These are phyloP conservation scores for Pseudomyrmex pallidus DNA, from an alignment of 1,140 invertebrate genomes.

Conservation along the genomic window DNA sequence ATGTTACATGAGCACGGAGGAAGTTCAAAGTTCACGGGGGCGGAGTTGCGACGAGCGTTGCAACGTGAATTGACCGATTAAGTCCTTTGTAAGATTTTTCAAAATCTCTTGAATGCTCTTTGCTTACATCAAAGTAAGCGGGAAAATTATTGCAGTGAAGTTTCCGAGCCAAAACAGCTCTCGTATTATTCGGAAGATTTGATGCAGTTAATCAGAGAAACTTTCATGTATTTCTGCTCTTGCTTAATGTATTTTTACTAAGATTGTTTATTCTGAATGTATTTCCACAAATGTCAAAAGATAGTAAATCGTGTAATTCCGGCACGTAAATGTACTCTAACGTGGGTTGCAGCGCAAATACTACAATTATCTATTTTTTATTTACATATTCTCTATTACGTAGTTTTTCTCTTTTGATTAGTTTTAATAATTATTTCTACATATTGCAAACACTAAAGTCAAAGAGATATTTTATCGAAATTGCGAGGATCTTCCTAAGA, in stretches of 20 bases:
- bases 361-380: not conserved
- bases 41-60: slow-evolving; percentile 48
- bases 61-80: slow-evolving; percentile 33
- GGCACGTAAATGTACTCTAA: not conserved
- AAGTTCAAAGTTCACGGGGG: slow-evolving; percentile 71
- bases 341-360: not conserved
- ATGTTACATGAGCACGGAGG: slow-evolving; percentile 64
- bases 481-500: slow-evolving; percentile 3
- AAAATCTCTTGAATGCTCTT: slow-evolving; percentile 44
- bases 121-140: slow-evolving; percentile 70
- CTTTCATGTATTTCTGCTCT: slow-evolving; percentile 44
- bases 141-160: slow-evolving; percentile 70
- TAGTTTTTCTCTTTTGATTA: not conserved
- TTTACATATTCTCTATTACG: not conserved
- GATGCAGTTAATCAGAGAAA: slow-evolving; percentile 49
- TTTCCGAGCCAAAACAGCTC: slow-evolving; percentile 66
- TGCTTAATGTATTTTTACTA: slow-evolving; percentile 8
- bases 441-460: not conserved
- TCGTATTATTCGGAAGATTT: slow-evolving; percentile 64
- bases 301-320: slow-evolving; percentile 1
- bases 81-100: slow-evolving; percentile 9
- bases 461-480: slow-evolving; percentile 7
- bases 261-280: not conserved
- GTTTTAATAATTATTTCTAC: not conserved
- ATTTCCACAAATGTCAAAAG: not conserved